Evolutionary conservation across 2,797 vertebrate genomes (phyloP).

Genomic region (Thunnus albacares): DNA sequence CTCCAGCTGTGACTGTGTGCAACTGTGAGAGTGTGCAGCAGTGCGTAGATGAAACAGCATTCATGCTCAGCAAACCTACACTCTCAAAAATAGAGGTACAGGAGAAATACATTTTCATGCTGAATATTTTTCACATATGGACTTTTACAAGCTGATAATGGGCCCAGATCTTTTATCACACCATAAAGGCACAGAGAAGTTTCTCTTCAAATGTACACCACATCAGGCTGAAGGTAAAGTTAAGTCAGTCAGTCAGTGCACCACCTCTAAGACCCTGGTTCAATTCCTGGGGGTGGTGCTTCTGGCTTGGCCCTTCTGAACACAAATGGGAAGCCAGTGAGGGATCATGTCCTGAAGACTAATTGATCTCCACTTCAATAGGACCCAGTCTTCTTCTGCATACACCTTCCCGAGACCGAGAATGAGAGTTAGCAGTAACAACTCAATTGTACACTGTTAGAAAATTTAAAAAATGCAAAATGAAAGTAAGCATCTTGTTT

Average conservation of each 20-base stretch:
- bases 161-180: neutral
- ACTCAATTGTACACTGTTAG: neutral
- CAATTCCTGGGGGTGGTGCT: neutral
- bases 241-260: neutral
- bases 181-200: neutral
- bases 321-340: constrained; percentile 8
- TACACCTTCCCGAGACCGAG: neutral
- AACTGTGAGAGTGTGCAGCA: constrained; percentile 34
- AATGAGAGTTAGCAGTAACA: neutral
- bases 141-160: neutral
- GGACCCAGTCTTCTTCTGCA: neutral
- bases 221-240: constrained; percentile 10
- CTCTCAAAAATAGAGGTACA: constrained; percentile 29
- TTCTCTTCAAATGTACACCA: neutral
- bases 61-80: constrained; percentile 29
- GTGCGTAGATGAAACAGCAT: constrained; percentile 33
- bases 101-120: constrained; percentile 13
- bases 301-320: neutral
- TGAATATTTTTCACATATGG: constrained; percentile 1
- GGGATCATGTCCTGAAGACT: neutral
- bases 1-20: constrained; percentile 56
- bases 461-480: neutral
- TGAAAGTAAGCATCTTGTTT: neutral
- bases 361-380: neutral
- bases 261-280: neutral